Evolutionary conservation across 1,140 invertebrate species (phyloP).

Genomic region (Tetramorium alpestre): DNA sequence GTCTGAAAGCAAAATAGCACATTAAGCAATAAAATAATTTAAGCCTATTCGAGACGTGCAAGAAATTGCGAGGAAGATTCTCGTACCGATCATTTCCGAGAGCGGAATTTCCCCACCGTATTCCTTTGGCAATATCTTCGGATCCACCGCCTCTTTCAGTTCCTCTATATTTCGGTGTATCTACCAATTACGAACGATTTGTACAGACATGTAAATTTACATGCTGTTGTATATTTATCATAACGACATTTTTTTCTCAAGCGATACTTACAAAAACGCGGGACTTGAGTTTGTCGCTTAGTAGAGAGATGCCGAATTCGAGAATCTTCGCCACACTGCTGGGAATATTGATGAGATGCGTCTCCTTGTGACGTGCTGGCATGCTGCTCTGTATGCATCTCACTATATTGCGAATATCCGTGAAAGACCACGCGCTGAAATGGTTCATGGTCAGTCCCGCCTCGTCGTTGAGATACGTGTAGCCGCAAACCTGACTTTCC

Average conservation of each 20-base stretch:
- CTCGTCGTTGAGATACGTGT: constrained; percentile 94
- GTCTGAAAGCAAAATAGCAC: constrained; percentile 76
- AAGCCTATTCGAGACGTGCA: background rate
- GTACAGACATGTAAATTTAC: background rate
- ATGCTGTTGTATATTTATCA: background rate
- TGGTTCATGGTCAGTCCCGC: constrained; percentile 93
- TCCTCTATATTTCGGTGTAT: constrained; percentile 91
- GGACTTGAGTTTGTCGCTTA: constrained; percentile 93
- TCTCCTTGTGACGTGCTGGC: constrained; percentile 94
- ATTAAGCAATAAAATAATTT: background rate
- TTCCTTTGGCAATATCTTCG: constrained; percentile 93
- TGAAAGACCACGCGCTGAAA: constrained; percentile 92
- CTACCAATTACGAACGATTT: constrained; percentile 80
- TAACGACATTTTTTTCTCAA: background rate
- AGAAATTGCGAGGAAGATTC: background rate
- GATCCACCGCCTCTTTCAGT: constrained; percentile 89
- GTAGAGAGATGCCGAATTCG: constrained; percentile 91
- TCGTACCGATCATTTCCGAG: constrained; percentile 91
- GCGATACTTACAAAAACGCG: constrained; percentile 89
- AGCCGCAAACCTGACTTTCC: constrained; percentile 91
- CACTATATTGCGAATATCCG: constrained; percentile 91
- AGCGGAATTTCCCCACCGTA: constrained; percentile 93
- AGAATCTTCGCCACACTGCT: constrained; percentile 91
- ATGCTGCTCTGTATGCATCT: constrained; percentile 94
- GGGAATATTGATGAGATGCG: constrained; percentile 94